Percentiles rank a stretch among this genome's conserved stretches.
phyloP scores from a whole-genome alignment of 1,140 invertebrate species.

The Melitaea cinxia region DNA sequence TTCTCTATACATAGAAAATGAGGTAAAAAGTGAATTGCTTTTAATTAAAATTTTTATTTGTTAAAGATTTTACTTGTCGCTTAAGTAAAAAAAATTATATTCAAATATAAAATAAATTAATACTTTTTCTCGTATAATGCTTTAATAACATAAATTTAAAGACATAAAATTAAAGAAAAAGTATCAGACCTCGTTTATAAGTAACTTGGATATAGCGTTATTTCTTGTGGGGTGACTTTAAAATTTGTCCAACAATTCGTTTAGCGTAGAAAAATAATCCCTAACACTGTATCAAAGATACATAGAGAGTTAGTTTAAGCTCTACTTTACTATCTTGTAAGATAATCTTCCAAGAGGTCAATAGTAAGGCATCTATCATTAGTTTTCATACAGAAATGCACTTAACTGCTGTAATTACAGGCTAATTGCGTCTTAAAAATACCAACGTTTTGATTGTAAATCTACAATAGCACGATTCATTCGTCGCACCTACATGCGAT shows the following conservation, averaged over 20 bases:
- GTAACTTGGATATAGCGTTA: no score
- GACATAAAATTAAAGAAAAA: no score
- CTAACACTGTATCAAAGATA: no score
- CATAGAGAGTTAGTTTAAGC: no score
- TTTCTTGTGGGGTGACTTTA: no score
- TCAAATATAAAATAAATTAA: no score
- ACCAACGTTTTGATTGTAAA: neutral
- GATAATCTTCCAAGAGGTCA: constrained; percentile 17
- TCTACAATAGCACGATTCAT: neutral
- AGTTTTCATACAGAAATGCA: neutral
- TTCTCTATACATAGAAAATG: constrained; percentile 2
- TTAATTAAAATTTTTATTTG: neutral
- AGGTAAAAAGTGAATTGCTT: constrained; percentile 1
- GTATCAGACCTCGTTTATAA: no score
- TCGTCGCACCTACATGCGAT: neutral
- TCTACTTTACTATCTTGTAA: neutral
- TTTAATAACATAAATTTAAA: no score
- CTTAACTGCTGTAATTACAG: neutral
- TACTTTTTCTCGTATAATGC: no score
- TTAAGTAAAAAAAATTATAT: neutral
- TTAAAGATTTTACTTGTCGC: neutral
- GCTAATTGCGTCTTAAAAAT: neutral
- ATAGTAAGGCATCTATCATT: constrained; percentile 20
- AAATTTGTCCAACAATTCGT: no score
- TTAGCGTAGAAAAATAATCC: no score